Percentiles rank a stretch among this genome's conserved stretches.
These are phyloP conservation scores for Globodera rostochiensis DNA, from an alignment of 1,140 invertebrate genomes.

Conservation along the genomic window DNA sequence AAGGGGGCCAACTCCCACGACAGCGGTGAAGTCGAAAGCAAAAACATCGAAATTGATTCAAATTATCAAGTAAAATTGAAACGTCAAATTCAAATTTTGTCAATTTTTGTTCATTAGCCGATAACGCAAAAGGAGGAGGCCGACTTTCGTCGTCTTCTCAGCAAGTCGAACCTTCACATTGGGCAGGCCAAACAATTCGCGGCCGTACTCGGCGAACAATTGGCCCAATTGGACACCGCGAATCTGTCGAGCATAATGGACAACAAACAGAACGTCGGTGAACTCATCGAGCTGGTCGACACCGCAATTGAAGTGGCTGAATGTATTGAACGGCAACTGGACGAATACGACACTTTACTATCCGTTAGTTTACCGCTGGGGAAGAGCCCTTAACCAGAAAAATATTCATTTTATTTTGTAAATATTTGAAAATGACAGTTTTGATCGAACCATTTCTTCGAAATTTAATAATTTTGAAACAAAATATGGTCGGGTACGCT, in stretches of 20 bases:
- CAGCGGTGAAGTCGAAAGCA: conserved; percentile 8
- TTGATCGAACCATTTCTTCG: no score
- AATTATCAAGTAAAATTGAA: conserved; percentile 35
- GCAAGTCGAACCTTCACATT: conserved; percentile 78
- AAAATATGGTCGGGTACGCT: no score
- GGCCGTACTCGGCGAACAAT: conserved; percentile 78
- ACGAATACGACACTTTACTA: conserved; percentile 67
- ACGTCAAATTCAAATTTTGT: background rate
- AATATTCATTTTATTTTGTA: no score
- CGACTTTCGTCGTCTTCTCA: conserved; percentile 77
- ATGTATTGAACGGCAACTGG: conserved; percentile 66
- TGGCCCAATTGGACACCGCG: conserved; percentile 81
- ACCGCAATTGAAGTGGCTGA: conserved; percentile 59
- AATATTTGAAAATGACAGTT: no score
- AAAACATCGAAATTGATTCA: conserved; percentile 22
- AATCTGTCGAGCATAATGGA: conserved; percentile 63
- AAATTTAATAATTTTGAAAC: no score
- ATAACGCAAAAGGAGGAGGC: conserved; percentile 80
- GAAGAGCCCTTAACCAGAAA: no score
- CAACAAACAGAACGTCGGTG: conserved; percentile 45
- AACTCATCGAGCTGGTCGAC: conserved; percentile 53
- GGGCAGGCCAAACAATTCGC: conserved; percentile 84
- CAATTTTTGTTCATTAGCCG: conserved; percentile 72
- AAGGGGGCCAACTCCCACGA: background rate
- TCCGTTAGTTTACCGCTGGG: conserved; percentile 48